Base-by-base conservation (phyloP, 2,888 invertebrate genomes). In the Plusia festucae region DNA sequence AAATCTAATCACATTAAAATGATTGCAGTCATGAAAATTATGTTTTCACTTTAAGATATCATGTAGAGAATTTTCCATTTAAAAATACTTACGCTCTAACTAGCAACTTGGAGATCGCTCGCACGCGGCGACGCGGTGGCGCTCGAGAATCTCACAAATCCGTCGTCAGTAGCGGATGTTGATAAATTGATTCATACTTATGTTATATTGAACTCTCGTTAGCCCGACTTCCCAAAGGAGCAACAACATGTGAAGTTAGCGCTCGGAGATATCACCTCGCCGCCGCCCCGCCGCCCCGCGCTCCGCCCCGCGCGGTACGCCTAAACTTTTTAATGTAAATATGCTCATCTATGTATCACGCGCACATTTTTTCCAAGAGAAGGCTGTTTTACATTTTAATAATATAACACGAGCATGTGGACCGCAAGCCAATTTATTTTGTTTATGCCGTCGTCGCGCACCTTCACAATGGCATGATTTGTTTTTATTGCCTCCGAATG, bases 161-260 rank as follows among this genome's bases (percentile, higher is more conserved):
- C 62, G 62, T 57, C 69, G 78, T 55, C 77, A 76, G 60, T 73
- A 69, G 57, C 67, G 44, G 68, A 77, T 78, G 73, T 83, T 82
- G 82, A 83, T 82, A 82, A 83, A 85, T 85, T 81, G 81, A 81
- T 81, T 70, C 73, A 64, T 73, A 77, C 76, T 82, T 72, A 76
- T 73, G 72, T 81, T 75, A 65, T 78, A 84, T 84, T 71, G 77
- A 82, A 85, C 52, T 77, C 74, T 83, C 84, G 82, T 85, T 84
- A 84, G 81, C 63, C 18, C 32, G 15, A 44, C 53, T 58, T 51
- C 57, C 54, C 60, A 22, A 44, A 63, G 59, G 53, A 68, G 55
- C 59, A 60, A 73, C 78, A 70, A 65, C 71, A 70, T 57, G 65
- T 55, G 63, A 78, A 83, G 68, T 77, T 77, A 58, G 59, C 59